Conservation (phyloP, 1,140 invertebrate species). For the Trichomalopsis sarcophagae region DNA sequence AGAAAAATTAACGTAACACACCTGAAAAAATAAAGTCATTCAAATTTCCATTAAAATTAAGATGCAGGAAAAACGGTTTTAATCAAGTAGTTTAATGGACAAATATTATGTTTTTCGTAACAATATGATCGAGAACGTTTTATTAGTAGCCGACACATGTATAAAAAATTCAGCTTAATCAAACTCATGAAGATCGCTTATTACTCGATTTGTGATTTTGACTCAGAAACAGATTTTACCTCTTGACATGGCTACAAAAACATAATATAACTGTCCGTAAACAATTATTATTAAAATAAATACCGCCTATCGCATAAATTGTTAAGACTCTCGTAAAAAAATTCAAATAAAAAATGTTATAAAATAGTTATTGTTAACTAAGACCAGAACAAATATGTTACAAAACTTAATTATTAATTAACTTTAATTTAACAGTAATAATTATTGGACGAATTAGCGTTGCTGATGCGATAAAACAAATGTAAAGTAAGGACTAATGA, state of each 20-base stretch:
- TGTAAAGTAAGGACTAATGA: conserved; percentile 57
- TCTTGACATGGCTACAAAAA: background rate
- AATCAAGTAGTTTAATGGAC: background rate
- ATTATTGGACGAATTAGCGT: conserved; percentile 67
- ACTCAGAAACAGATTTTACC: background rate
- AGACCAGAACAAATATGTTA: too few relatives aligned
- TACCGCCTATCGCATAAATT: background rate
- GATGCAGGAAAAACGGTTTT: background rate
- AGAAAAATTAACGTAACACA: conserved; percentile 32
- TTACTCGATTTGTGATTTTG: background rate
- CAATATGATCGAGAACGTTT: background rate
- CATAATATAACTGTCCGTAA: conserved; percentile 17
- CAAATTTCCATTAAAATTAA: background rate
- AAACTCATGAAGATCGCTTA: too few relatives aligned
- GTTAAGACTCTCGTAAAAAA: background rate
- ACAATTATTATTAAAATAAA: background rate
- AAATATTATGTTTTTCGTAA: background rate
- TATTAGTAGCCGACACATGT: too few relatives aligned
- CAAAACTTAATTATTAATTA: conserved; percentile 46
- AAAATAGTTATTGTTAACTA: background rate
- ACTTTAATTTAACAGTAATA: conserved; percentile 17
- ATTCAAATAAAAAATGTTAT: background rate
- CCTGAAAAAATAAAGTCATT: conserved; percentile 38
- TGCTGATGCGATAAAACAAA: conserved; percentile 69
- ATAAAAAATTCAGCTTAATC: too few relatives aligned